Base-by-base conservation (phyloP, 2,888 invertebrate genomes). In the Caprella mutica region DNA sequence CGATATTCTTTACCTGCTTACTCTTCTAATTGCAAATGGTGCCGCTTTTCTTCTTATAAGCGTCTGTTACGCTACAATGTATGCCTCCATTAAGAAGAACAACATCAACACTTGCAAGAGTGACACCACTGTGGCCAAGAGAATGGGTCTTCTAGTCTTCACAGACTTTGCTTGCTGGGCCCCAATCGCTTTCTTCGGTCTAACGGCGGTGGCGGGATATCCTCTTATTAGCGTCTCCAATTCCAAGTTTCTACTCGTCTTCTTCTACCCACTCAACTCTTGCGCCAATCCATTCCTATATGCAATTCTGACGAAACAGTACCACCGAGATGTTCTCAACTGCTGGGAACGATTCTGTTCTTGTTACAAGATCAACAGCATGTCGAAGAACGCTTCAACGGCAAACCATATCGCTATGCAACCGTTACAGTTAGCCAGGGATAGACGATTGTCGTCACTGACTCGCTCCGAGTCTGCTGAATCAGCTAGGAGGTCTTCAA, bases 241-340 rank as follows among this genome's bases (percentile, higher is more conserved):
- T 59, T 75, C 78, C 6, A 78, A 78, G 68, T 74, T 92, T 50
- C 74, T 90, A 12, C 74, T 90, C 60, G 90, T 92, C 8, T 89
- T 92, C 71, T 89, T 92, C 71, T 88, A 91, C 71, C 92, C 92
- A 0, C 74, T 93, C 61, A 92, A 92, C 73, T 86, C 90, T 0
- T 90, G 89, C 71, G 88, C 91, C 38, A 91, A 93, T 74, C 92
- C 92, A 0, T 91, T 90, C 75, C 75, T 93, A 3, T 93, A 92
- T 72, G 91, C 89, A 19, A 86, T 92, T 66, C 76, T 90, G 69
- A 92, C 91, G 6, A 82, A 87, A 63, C 89, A 89, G 72, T 90
- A 88, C 70, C 78, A 88, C 40, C 78, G 82, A 66, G 89, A 91
- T 71, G 76, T 86, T 23, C 77, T 81, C 53, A 75, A 78, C 12